These are phyloP conservation scores for Archegozetes longisetosus DNA, from an alignment of 1,140 invertebrate genomes.

Conservation along the genomic window DNA sequence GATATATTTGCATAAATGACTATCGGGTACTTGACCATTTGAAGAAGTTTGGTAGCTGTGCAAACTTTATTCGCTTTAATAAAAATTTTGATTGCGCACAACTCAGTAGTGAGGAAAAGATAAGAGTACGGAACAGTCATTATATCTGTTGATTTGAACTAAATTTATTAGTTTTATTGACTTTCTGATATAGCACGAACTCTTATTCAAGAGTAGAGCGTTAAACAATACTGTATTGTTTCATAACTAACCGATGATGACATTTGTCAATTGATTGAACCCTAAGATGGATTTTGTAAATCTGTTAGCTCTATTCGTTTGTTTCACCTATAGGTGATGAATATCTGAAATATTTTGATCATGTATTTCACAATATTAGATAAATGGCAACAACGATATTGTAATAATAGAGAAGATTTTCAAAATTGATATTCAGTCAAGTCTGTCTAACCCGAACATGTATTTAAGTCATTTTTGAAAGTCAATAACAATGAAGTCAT, in stretches of 20 bases:
- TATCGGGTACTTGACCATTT: conserved; percentile 52
- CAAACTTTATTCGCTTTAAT: conserved; percentile 21
- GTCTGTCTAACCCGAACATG: too few species aligned
- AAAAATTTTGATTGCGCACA: background rate
- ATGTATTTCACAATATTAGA: conserved; percentile 81
- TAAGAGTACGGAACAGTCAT: conserved; percentile 39
- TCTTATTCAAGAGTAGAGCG: background rate
- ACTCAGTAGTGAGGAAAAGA: conserved; percentile 27
- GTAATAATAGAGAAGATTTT: conserved; percentile 42
- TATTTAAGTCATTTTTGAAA: too few species aligned
- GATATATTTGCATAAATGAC: conserved; percentile 83
- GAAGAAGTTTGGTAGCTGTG: conserved; percentile 28
- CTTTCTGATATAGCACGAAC: background rate
- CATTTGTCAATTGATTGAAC: conserved; percentile 59
- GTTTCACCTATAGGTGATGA: conserved; percentile 54
- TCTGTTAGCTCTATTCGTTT: conserved; percentile 64
- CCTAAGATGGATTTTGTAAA: conserved; percentile 76
- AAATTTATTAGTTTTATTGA: background rate
- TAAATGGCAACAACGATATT: conserved; percentile 70
- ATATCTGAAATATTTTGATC: conserved; percentile 69
- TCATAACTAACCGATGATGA: conserved; percentile 73
- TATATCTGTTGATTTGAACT: background rate
- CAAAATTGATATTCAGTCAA: too few species aligned
- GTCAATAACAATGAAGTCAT: too few species aligned
- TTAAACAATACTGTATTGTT: conserved; percentile 36